Percentiles rank a stretch among this genome's conserved stretches.
phyloP scores from a whole-genome alignment of 2,113 vertebrate genomes.

The Callopanchax toddi region DNA sequence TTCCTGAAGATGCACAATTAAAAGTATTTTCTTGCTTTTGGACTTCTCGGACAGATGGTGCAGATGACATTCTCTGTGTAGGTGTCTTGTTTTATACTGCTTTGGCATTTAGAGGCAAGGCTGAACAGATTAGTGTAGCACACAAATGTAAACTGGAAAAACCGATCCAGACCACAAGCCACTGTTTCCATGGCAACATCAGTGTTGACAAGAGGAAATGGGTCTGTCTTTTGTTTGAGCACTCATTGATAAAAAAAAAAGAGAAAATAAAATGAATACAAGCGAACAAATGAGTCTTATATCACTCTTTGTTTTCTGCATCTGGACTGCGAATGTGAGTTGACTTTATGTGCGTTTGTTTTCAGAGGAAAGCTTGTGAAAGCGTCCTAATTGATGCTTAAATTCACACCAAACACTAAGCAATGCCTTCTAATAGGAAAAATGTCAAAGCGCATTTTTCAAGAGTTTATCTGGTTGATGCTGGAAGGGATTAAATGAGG shows the following conservation, averaged over 20 bases:
- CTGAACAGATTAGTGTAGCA: slow-evolving; percentile 24
- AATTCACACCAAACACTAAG: slow-evolving; percentile 11
- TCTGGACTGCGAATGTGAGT: slow-evolving; percentile 1
- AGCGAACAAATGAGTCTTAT: slow-evolving; percentile 14
- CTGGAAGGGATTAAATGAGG: slow-evolving; percentile 53
- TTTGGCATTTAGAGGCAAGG: slow-evolving; percentile 55
- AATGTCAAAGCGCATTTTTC: slow-evolving; percentile 42
- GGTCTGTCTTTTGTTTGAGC: slow-evolving; percentile 41
- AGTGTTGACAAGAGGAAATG: slow-evolving; percentile 54
- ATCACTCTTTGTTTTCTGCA: slow-evolving; percentile 8
- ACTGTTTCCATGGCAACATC: slow-evolving; percentile 72
- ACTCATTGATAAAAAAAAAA: slow-evolving; percentile 43
- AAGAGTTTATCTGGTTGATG: slow-evolving; percentile 40
- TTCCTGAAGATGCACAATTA: slow-evolving; percentile 13
- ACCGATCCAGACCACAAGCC: slow-evolving; percentile 47
- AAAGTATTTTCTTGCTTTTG: slow-evolving; percentile 22
- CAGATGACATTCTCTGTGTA: slow-evolving; percentile 65
- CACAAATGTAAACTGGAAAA: slow-evolving; percentile 18
- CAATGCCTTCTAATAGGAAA: slow-evolving; percentile 4
- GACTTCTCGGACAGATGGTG: slow-evolving; percentile 15
- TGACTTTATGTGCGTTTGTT: slow-evolving; percentile 17
- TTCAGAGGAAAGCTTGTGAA: background rate
- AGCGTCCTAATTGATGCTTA: slow-evolving; percentile 2
- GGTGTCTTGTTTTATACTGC: slow-evolving; percentile 54
- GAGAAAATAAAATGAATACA: slow-evolving; percentile 20